phyloP scores from a whole-genome alignment of 1,140 invertebrate species.

The Panonychus citri region DNA sequence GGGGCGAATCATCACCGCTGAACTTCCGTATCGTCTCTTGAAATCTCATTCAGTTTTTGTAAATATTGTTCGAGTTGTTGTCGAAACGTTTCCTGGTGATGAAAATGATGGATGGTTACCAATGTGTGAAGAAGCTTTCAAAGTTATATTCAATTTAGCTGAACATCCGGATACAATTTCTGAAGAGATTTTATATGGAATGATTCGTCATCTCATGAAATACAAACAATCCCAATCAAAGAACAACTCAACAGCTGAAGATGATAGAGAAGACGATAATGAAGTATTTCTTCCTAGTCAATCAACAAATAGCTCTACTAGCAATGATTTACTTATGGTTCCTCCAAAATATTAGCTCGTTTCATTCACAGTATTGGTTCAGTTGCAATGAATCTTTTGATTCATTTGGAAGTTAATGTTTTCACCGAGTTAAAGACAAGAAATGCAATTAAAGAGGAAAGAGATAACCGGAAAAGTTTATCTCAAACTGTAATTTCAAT shows the following conservation, averaged over 20 bases:
- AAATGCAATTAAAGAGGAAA: conserved; percentile 21
- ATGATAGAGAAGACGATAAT: neutral
- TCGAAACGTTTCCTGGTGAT: conserved; percentile 22
- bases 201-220: neutral
- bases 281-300: neutral
- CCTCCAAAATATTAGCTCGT: conserved; percentile 29
- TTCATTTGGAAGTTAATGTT: conserved; percentile 47
- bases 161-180: conserved; percentile 28
- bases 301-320: neutral
- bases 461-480: conserved; percentile 18
- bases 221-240: neutral
- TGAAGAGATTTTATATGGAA: conserved; percentile 19
- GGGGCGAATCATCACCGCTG: conserved; percentile 13
- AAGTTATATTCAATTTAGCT: conserved; percentile 31
- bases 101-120: conserved; percentile 30
- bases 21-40: conserved; percentile 23
- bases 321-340: neutral
- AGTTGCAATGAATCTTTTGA: conserved; percentile 43
- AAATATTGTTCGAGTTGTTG: conserved; percentile 24
- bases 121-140: conserved; percentile 33
- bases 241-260: neutral
- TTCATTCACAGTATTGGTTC: conserved; percentile 45
- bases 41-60: conserved; percentile 33
- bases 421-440: conserved; percentile 44
- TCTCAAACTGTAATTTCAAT: neutral